Percentiles rank a stretch among this genome's conserved stretches.
phyloP scores from a whole-genome alignment of 1,140 invertebrate genomes.

The Hyles vespertilio region DNA sequence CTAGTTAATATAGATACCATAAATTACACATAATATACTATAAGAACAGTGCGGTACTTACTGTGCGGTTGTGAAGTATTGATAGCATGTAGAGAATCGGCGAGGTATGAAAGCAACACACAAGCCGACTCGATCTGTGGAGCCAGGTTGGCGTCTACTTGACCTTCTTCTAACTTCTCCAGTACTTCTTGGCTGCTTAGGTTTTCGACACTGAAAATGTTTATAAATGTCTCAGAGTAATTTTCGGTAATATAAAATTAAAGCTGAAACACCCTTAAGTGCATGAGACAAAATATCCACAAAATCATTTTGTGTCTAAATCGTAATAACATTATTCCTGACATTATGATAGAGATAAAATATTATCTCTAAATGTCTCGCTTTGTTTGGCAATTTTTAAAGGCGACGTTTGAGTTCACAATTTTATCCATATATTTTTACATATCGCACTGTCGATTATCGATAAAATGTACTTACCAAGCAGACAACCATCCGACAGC shows the following conservation, averaged over 20 bases:
- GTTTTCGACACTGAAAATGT: slow-evolving; percentile 71
- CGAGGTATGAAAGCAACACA: slow-evolving; percentile 85
- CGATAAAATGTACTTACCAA: slow-evolving; percentile 65
- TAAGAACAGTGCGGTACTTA: slow-evolving; percentile 30
- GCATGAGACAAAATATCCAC: too few relatives aligned
- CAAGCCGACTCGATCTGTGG: slow-evolving; percentile 86
- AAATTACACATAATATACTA: not conserved
- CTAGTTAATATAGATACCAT: not conserved
- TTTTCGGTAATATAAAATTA: too few relatives aligned
- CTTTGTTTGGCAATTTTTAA: too few relatives aligned
- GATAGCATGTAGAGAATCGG: slow-evolving; percentile 81
- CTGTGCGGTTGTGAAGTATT: slow-evolving; percentile 58
- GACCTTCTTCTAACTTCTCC: slow-evolving; percentile 74
- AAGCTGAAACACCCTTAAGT: too few relatives aligned
- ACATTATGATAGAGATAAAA: too few relatives aligned
- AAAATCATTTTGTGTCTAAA: too few relatives aligned
- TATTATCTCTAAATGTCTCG: too few relatives aligned
- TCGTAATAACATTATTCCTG: too few relatives aligned
- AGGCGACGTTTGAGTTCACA: too few relatives aligned
- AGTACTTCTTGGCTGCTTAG: slow-evolving; percentile 57
- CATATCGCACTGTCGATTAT: not conserved
- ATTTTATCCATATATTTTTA: not conserved
- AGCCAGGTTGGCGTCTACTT: slow-evolving; percentile 61
- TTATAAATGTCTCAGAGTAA: not conserved
- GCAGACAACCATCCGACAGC: slow-evolving; percentile 87